A percentile compares a stretch with the other conserved stretches of the same genome.
Evolutionary conservation across 1,140 invertebrate genomes (phyloP).

Genomic region (Drosophila oshimai): DNA sequence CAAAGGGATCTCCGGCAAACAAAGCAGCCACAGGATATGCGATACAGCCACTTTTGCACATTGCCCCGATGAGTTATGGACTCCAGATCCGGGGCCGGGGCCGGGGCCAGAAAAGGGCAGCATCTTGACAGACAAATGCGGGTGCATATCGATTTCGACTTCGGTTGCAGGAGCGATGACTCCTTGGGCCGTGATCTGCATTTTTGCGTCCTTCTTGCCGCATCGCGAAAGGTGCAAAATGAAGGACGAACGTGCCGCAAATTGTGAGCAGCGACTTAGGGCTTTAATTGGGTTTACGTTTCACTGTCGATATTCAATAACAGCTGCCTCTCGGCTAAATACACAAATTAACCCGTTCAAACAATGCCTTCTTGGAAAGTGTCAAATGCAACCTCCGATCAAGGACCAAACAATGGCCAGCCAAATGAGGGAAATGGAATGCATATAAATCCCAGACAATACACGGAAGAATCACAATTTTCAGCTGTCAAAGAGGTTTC

Average conservation of each 20-base stretch:
- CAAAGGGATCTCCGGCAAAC: slow-evolving; percentile 58
- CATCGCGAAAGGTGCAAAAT: slow-evolving; percentile 66
- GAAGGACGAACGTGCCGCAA: slow-evolving; percentile 63
- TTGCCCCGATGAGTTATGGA: slow-evolving; percentile 73
- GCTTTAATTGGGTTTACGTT: slow-evolving; percentile 69
- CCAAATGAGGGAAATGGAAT: slow-evolving; percentile 57
- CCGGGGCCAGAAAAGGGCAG: slow-evolving; percentile 13
- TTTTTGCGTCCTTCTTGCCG: slow-evolving; percentile 43
- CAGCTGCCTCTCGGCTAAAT: slow-evolving; percentile 53
- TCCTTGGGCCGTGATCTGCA: slow-evolving; percentile 60
- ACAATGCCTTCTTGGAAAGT: slow-evolving; percentile 63
- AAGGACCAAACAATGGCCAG: slow-evolving; percentile 50
- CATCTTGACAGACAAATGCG: slow-evolving; percentile 62
- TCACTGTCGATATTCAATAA: slow-evolving; percentile 63
- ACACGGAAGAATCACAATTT: slow-evolving; percentile 33
- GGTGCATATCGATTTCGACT: slow-evolving; percentile 71
- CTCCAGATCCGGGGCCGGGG: slow-evolving; percentile 6
- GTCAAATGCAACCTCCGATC: slow-evolving; percentile 50
- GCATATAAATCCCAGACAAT: slow-evolving; percentile 44
- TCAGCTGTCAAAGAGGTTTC: slow-evolving; percentile 46
- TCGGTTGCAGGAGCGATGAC: slow-evolving; percentile 1
- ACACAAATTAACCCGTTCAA: slow-evolving; percentile 79
- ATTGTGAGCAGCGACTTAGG: slow-evolving; percentile 60
- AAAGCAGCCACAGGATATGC: slow-evolving; percentile 74
- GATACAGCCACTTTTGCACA: slow-evolving; percentile 80